These are phyloP conservation scores for Megalopta genalis DNA, from an alignment of 1,140 invertebrate genomes.

Conservation along the genomic window DNA sequence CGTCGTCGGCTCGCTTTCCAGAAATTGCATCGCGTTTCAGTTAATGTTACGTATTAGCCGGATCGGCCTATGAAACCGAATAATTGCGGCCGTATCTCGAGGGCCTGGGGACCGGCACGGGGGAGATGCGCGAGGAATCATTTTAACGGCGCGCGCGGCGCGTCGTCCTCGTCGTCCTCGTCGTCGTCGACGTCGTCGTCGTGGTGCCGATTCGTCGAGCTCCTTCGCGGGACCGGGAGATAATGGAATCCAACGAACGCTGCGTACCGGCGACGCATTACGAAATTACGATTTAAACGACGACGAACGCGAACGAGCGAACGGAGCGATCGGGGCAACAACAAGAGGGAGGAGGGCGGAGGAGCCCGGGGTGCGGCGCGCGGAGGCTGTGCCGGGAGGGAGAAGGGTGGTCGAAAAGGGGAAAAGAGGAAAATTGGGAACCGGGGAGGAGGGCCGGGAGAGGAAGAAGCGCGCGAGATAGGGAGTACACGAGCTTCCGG, in stretches of 20 bases:
- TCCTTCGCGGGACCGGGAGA: neutral
- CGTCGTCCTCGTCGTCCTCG: no score
- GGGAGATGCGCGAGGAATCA: neutral
- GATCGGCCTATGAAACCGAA: conserved; percentile 46
- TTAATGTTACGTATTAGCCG: conserved; percentile 56
- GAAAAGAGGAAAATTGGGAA: conserved; percentile 37
- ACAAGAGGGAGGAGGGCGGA: neutral
- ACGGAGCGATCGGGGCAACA: conserved; percentile 5
- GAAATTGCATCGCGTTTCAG: conserved; percentile 52
- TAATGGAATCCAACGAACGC: conserved; percentile 22
- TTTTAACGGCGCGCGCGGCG: neutral
- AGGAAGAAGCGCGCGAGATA: conserved; percentile 34
- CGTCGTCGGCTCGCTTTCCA: conserved; percentile 13
- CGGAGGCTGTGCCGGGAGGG: neutral
- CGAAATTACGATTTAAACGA: conserved; percentile 56
- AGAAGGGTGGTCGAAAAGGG: neutral
- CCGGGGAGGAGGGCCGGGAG: neutral
- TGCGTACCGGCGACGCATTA: conserved; percentile 50
- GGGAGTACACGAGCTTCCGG: conserved; percentile 65
- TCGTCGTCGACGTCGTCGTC: no score
- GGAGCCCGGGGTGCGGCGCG: no score
- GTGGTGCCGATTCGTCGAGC: neutral
- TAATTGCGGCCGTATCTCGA: conserved; percentile 44
- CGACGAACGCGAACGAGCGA: conserved; percentile 27
- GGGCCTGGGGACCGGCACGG: no score